Evolutionary conservation across 1,140 invertebrate species (phyloP).

Genomic region (Bombus ignitus): DNA sequence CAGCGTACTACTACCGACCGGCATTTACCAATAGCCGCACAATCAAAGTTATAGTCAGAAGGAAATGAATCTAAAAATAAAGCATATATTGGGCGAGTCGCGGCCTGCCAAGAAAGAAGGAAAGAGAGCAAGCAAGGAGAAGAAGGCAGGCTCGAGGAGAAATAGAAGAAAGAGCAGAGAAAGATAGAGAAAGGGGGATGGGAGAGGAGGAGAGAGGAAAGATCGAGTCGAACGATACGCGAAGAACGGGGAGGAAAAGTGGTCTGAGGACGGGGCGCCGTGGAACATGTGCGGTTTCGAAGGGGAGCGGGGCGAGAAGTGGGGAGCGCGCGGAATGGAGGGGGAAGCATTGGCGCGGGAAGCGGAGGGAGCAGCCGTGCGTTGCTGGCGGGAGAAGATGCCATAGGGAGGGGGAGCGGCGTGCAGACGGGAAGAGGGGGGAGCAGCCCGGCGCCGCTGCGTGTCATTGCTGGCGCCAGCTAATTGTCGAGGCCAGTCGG

Average conservation of each 20-base stretch:
- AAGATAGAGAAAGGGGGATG: constrained; percentile 1
- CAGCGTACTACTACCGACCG: constrained; percentile 17
- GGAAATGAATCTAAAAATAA: constrained; percentile 77
- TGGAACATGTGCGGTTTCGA: constrained; percentile 57
- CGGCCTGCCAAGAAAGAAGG: constrained; percentile 49
- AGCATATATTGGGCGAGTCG: constrained; percentile 71
- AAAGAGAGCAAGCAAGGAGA: constrained; percentile 49
- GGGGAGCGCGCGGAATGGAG: not conserved
- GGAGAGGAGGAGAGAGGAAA: constrained; percentile 32
- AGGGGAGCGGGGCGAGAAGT: constrained; percentile 10
- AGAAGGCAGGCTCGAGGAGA: constrained; percentile 5
- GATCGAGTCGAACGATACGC: constrained; percentile 26
- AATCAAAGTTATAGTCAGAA: constrained; percentile 72
- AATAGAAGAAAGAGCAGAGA: constrained; percentile 32
- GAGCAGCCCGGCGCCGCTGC: constrained; percentile 73
- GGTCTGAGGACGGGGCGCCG: constrained; percentile 57
- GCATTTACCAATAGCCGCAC: constrained; percentile 63
- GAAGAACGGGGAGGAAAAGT: constrained; percentile 21
- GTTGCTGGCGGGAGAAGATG: constrained; percentile 42
- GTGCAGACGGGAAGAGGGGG: constrained; percentile 38
- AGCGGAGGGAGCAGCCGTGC: constrained; percentile 12
- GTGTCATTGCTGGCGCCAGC: constrained; percentile 80
- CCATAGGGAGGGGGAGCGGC: not conserved
- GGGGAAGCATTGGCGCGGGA: constrained; percentile 20
- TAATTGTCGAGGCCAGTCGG: constrained; percentile 80